Percentiles rank a stretch among this genome's conserved stretches.
These are phyloP conservation scores for Stegodyphus mimosarum DNA, from an alignment of 1,140 invertebrate genomes.

Conservation along the genomic window DNA sequence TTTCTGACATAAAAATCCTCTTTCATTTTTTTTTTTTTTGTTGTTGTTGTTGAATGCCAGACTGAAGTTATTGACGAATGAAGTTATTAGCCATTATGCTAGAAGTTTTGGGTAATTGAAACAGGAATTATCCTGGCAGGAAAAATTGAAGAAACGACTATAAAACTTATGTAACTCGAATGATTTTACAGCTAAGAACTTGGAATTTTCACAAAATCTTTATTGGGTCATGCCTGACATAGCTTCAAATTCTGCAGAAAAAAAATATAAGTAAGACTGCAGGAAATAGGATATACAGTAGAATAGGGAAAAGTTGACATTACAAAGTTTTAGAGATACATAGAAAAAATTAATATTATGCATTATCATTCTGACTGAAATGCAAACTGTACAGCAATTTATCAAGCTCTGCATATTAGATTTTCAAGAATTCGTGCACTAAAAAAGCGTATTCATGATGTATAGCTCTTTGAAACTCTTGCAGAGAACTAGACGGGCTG, in stretches of 20 bases:
- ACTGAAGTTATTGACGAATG: too few species aligned
- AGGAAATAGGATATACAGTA: background rate
- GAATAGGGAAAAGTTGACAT: background rate
- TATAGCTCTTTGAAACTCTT: too few species aligned
- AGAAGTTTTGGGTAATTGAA: too few species aligned
- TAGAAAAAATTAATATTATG: background rate
- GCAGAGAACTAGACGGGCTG: too few species aligned
- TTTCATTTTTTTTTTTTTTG: too few species aligned
- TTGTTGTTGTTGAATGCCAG: too few species aligned
- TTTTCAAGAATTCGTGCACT: too few species aligned
- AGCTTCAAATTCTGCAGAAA: background rate
- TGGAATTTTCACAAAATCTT: background rate
- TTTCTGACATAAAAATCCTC: too few species aligned
- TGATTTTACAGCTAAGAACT: background rate
- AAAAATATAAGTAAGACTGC: background rate
- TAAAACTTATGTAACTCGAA: background rate
- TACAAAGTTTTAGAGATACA: background rate
- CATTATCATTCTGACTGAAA: background rate
- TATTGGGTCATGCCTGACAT: background rate
- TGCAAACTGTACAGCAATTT: background rate
- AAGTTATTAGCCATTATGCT: too few species aligned
- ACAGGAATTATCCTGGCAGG: background rate
- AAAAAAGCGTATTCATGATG: too few species aligned
- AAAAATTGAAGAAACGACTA: background rate
- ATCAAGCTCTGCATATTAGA: too few species aligned